Base-by-base conservation (phyloP, 1,140 invertebrate genomes). In the Nephila pilipes region DNA sequence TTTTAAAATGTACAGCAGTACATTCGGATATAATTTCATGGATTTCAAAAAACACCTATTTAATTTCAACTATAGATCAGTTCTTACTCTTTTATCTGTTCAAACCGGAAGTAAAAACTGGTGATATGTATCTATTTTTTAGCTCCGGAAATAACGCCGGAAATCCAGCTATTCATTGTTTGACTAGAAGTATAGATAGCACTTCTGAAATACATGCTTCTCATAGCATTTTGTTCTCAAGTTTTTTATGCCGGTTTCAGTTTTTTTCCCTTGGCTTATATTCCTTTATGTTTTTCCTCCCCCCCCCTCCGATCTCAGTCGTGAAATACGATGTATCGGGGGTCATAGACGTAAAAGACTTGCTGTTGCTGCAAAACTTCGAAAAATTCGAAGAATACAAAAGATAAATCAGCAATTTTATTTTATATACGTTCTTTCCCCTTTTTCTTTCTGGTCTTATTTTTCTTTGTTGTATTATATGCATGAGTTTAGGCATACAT, bases 301-400 rank as follows among this genome's bases (percentile, higher is more conserved):
- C n/a, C 4, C 32, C 32, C 60, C 29, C 29, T 83, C 12, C 16
- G 5, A 58, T 32, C 32, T 25, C 6, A 18, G 3, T 10, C 83
- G 16, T 85, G 83, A 85, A 60, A 85, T 85, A 85, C 29, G 83
- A 58, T n/a, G 54, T 54, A 20, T 14, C 55, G 54, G 20, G 81
- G 55, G 83, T 58, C 29, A 57, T 32, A 55, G n/a, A 36, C 25
- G 83, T 85, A 85, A 85, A 85, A 18, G 57, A 83, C 54, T 83
- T 83, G 81, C 81, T 83, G 81, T 83, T 83, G 46, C 81, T 83
- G 81, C 81, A 83, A 83, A 83, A 83, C 20, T 83, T 83, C 54
- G 54, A 57, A 85, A 85, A 60, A 60, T 57, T 55, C 32, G 55
- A 32, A 57, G 55, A 57, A 85, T 36, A 57, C 18, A 32, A 85